Base-by-base conservation (phyloP, 2,888 invertebrate genomes). In the Melieria picta region DNA sequence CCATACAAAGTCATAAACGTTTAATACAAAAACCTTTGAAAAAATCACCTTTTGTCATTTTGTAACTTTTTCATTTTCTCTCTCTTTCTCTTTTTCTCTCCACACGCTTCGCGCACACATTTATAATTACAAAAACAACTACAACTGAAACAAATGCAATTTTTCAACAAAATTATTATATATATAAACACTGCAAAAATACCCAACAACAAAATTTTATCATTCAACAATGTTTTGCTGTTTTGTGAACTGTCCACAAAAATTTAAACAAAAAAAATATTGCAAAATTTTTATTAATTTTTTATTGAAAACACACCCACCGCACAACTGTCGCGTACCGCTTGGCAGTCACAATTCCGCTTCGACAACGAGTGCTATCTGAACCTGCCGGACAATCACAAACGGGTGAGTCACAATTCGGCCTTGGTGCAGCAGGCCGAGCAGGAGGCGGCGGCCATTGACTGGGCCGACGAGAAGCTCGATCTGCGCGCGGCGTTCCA, bases 291-390 rank as follows among this genome's bases (percentile, higher is more conserved):
- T 48, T 52, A n/a, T 50, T 42, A 1, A 30, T 30, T 30, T 30
- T 30, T 30, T 64, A n/a, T 9, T 64, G 7, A 52, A n/a, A 60
- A 61, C 16, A 55, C 16, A 58, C 7, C 45, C 13, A 62, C 43
- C 61, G 43, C 58, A 60, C 16, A 64, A 16, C 7, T 9, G 3
- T 13, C 4, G 43, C 55, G 46, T 7, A 65, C 16, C 47, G 30
- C 9, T n/a, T 7, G 58, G 84, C 93, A 99, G 97, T 98, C 98
- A 91, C 98, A 99, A 90, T 99, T 99, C 91, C 94, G 98, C 88
- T 99, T 99, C 90, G 99, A 99, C 91, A 98, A 98, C 90, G 99
- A 99, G 91, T 98, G 97, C 91, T 95, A 96, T 90, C 91, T 96
- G 89, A 96, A 94, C 90, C 92, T 98, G 86, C 96, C 97, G 89